Conservation (phyloP, 2,113 vertebrate species). For the Ciconia maguari region DNA sequence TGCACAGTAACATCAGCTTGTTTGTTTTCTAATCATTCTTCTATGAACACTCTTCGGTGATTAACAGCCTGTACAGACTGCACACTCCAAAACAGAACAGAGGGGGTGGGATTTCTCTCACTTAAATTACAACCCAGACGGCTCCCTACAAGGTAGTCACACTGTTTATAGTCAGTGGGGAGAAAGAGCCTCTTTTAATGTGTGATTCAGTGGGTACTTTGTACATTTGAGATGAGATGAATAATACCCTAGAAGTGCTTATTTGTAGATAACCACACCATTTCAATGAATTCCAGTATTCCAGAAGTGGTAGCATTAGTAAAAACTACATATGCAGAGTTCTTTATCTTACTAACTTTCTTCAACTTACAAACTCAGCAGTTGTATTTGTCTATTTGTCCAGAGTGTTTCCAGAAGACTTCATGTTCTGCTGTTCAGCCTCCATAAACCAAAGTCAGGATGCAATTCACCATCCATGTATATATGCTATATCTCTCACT, state of each 20-base stretch:
- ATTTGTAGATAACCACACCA: neutral
- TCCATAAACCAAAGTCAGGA: neutral
- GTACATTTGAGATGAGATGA: neutral
- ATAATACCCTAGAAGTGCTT: neutral
- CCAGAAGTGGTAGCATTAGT: neutral
- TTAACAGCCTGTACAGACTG: neutral
- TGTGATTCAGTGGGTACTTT: conserved; percentile 2
- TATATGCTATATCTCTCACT: neutral
- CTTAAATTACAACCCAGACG: neutral
- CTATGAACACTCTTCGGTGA: neutral
- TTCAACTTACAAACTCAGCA: neutral
- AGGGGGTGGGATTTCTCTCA: neutral
- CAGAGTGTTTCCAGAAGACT: neutral
- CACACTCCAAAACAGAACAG: neutral
- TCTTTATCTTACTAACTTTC: neutral
- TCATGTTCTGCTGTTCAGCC: neutral
- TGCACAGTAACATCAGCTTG: neutral
- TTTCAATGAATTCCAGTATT: neutral
- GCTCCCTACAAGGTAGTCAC: neutral
- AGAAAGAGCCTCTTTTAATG: neutral
- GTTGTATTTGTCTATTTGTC: neutral
- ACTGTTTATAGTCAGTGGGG: neutral
- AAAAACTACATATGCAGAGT: neutral
- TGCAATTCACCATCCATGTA: neutral
- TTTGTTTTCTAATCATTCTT: neutral